Percentiles rank a stretch among this genome's conserved stretches.
Evolutionary conservation across 1,140 invertebrate genomes (phyloP).

Genomic region (Nasonia vitripennis): DNA sequence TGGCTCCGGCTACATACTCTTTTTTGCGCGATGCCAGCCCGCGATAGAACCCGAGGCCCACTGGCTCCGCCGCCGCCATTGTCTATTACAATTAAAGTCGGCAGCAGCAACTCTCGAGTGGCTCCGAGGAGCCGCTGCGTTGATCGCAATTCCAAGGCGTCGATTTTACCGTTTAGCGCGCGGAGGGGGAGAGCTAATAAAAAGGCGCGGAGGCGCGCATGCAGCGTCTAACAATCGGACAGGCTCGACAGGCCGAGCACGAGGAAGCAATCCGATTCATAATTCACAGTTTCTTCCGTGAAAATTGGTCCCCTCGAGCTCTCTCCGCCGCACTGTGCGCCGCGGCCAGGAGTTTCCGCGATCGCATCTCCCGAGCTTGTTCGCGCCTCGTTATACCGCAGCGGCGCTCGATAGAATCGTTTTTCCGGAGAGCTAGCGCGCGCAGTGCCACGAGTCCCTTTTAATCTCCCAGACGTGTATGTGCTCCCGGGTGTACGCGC

Average conservation of each 20-base stretch:
- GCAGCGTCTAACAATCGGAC: constrained; percentile 25
- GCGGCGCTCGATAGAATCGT: constrained; percentile 40
- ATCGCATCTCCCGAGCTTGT: constrained; percentile 31
- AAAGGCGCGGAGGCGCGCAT: not conserved
- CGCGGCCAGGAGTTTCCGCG: constrained; percentile 8
- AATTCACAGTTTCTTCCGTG: constrained; percentile 45
- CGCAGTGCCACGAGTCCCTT: not conserved
- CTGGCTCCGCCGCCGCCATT: no score
- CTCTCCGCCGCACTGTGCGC: not conserved
- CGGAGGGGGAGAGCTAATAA: not conserved
- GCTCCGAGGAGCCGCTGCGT: no score
- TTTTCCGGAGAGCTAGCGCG: not conserved
- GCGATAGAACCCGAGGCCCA: not conserved
- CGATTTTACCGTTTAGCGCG: not conserved
- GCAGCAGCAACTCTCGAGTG: not conserved
- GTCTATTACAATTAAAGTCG: no score
- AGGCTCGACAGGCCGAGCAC: constrained; percentile 12
- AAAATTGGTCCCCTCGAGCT: constrained; percentile 50
- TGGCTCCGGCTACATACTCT: not conserved
- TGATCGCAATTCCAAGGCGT: not conserved
- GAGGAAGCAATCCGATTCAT: constrained; percentile 49
- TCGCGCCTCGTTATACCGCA: constrained; percentile 44
- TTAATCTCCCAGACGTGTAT: constrained; percentile 18
- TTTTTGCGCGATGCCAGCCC: not conserved
- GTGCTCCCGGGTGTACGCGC: not conserved